Conservation (phyloP, 2,888 invertebrate species). For the Himalopsyche tibetana region DNA sequence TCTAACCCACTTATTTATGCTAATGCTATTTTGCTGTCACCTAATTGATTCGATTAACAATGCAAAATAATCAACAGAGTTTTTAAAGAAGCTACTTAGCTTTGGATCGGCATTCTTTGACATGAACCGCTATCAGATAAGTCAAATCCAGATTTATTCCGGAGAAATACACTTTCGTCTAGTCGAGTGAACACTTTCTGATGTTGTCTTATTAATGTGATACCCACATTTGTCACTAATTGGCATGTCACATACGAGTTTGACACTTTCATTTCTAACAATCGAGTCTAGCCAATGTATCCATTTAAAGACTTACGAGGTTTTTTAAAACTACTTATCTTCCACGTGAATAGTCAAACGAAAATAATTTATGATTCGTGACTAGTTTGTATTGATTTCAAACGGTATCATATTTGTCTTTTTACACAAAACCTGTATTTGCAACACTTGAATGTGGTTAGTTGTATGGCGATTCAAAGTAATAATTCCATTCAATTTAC, state of each 20-base stretch:
- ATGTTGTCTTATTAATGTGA: conserved; percentile 2
- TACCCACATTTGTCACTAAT: conserved; percentile 38
- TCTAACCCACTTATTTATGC: too few relatives aligned
- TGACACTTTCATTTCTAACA: conserved; percentile 45
- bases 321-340: conserved; percentile 1
- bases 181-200: not conserved
- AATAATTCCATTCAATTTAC: too few relatives aligned
- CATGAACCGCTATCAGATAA: not conserved
- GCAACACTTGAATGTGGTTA: not conserved
- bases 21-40: too few relatives aligned
- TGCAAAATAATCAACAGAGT: too few relatives aligned
- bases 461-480: too few relatives aligned
- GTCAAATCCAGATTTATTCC: not conserved
- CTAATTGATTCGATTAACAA: too few relatives aligned
- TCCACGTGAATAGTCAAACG: not conserved
- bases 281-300: conserved; percentile 24
- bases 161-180: conserved; percentile 29
- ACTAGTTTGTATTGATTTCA: not conserved
- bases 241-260: conserved; percentile 39
- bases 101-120: not conserved
- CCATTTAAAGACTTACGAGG: not conserved
- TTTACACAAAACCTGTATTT: conserved; percentile 11
- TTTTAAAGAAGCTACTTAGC: too few relatives aligned
- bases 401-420: not conserved
- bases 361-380: not conserved